Evolutionary conservation across 1,140 invertebrate species (phyloP), one percentile per base, ranked within the genome.

Genomic region (Aphaenogaster floridana): DNA sequence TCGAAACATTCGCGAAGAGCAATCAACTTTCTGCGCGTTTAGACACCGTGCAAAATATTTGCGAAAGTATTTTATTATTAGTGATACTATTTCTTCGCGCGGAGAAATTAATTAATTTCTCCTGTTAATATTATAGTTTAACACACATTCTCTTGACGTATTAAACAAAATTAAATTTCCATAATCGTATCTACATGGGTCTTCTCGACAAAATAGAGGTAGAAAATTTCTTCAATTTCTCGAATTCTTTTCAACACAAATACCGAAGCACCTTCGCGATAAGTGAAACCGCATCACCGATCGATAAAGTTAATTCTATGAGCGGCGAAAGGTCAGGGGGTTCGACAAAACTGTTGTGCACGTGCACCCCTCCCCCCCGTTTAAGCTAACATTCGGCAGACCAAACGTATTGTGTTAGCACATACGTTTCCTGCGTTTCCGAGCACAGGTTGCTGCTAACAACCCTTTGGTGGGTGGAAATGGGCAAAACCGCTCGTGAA

Each of bases 231-330:
- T 54, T 11, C n/a, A 5, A 84, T 42, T 54, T 13, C 15, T 54
- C 48, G 2, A 34, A 57, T 81, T 71, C 36, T 81, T 54, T 54
- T 71, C 9, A 28, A 80, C 1, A 48, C 17, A 28, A 45, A 69
- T 48, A 71, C 21, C 36, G 34, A 71, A 57, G 21, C 34, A 84
- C 4, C 13, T 39, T 13, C 54, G 42, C 45, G 21, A 69, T 74
- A 83, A 83, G 63, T 90, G 88, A 89, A 89, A 89, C 69, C 84
- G 89, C 89, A 91, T 91, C 86, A 88, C 11, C 80, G 89, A 91
- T 91, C 90, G 86, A 91, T 88, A 90, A 90, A 90, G 81, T 90
- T 87, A 86, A 91, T 64, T 91, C 64, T 64, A 88, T 86, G 86
- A 74, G 68, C 74, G 86, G 15, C 57, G 86, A 91, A 91, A 90